Evolutionary conservation across 2,113 vertebrate genomes (phyloP).

Genomic region (Motacilla tschutschensis): DNA sequence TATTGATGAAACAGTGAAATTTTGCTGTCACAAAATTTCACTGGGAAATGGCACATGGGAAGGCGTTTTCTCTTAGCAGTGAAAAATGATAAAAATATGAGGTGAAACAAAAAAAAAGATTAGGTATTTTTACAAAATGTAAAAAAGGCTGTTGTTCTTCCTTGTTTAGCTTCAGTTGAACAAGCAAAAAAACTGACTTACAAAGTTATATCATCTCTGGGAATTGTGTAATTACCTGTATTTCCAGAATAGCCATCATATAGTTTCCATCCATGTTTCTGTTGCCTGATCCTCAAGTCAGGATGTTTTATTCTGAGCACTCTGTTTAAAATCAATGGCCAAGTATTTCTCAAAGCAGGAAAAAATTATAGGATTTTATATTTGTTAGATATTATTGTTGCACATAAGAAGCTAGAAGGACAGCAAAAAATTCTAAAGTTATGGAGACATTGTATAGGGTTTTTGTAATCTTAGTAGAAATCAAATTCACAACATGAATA

Average conservation of each 20-base stretch:
- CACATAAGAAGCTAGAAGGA: conserved; percentile 15
- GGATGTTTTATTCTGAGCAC: not conserved
- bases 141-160: not conserved
- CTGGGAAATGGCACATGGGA: not conserved
- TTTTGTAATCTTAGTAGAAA: conserved; percentile 68
- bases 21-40: not conserved
- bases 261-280: not conserved
- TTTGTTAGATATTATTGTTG: not conserved
- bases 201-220: not conserved
- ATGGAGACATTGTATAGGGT: conserved; percentile 11
- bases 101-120: not conserved
- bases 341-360: not conserved
- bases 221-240: not conserved
- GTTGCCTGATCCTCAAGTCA: not conserved
- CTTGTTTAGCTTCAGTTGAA: not conserved
- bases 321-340: not conserved
- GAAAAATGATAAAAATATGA: not conserved
- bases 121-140: not conserved
- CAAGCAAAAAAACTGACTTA: not conserved
- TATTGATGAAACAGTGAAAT: conserved; percentile 1
- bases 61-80: not conserved
- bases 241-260: not conserved
- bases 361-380: not conserved
- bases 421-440: conserved; percentile 54
- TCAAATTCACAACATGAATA: conserved; percentile 74